Evolutionary conservation across 1,140 invertebrate genomes (phyloP).

Genomic region (Phocides pigmalion): DNA sequence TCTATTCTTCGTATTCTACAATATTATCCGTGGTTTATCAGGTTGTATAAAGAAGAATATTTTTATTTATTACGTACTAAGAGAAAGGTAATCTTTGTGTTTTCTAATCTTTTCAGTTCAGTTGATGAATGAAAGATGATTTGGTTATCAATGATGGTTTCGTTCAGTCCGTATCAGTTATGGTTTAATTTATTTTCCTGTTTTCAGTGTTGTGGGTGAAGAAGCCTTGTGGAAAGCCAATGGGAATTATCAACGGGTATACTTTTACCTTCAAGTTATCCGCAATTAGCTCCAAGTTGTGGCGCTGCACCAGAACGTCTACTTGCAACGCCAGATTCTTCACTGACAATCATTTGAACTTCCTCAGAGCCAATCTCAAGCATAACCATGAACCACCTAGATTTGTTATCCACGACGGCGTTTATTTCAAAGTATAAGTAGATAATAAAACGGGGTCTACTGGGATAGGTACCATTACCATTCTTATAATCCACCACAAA

Average conservation of each 20-base stretch:
- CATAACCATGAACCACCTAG: constrained; percentile 36
- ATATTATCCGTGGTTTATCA: too few relatives aligned
- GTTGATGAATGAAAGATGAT: too few relatives aligned
- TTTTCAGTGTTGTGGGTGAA: constrained; percentile 24
- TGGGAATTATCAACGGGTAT: constrained; percentile 27
- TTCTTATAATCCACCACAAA: too few relatives aligned
- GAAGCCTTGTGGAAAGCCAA: constrained; percentile 20
- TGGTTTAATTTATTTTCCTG: neutral
- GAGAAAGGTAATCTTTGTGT: too few relatives aligned
- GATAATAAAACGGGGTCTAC: too few relatives aligned
- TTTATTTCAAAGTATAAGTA: constrained; percentile 35
- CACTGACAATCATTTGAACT: constrained; percentile 19
- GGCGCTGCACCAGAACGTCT: constrained; percentile 5
- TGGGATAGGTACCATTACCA: too few relatives aligned
- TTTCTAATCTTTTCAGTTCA: too few relatives aligned
- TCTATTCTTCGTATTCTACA: too few relatives aligned
- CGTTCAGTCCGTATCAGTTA: too few relatives aligned
- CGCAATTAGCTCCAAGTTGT: constrained; percentile 8
- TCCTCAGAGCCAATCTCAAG: constrained; percentile 1
- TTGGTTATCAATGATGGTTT: too few relatives aligned
- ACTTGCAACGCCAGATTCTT: constrained; percentile 11
- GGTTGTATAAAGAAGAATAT: too few relatives aligned
- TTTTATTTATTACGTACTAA: too few relatives aligned
- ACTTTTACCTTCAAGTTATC: constrained; percentile 26
- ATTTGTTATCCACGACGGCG: constrained; percentile 36